Conservation (phyloP, 2,888 invertebrate genomes). For the Theodoxus fluviatilis region DNA sequence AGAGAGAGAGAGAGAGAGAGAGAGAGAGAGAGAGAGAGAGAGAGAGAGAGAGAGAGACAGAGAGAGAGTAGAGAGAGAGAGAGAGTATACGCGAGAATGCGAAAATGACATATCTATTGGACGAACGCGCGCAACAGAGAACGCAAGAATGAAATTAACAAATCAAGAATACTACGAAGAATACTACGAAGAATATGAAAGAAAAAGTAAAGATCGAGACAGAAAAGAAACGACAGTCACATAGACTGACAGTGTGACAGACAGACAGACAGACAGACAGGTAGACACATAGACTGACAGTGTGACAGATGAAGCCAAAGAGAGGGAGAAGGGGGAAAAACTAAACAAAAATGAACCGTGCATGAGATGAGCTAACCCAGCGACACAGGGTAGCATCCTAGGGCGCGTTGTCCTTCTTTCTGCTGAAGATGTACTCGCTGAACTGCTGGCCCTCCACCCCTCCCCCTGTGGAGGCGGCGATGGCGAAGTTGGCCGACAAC, state of each 20-base stretch:
- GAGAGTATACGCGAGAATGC: too few species aligned
- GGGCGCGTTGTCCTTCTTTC: conserved; percentile 39
- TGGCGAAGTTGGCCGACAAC: conserved; percentile 78
- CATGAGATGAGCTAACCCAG: not conserved
- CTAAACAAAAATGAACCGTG: not conserved
- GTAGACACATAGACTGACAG: not conserved
- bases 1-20: too few species aligned
- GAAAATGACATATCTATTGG: too few species aligned
- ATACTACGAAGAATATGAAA: not conserved
- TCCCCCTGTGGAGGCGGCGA: conserved; percentile 84
- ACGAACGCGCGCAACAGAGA: too few species aligned
- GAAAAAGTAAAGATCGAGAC: not conserved
- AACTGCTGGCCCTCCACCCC: conserved; percentile 89
- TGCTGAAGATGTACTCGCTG: conserved; percentile 83
- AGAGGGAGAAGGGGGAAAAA: not conserved
- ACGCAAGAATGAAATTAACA: not conserved
- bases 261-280: not conserved
- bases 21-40: too few species aligned
- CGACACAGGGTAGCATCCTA: conserved; percentile 19
- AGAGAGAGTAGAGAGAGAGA: too few species aligned
- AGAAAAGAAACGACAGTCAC: not conserved
- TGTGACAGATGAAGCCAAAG: not conserved
- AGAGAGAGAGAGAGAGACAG: too few species aligned
- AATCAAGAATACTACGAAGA: not conserved
- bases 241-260: not conserved